Percentiles rank a stretch among this genome's conserved stretches.
Conservation (phyloP, 1,140 invertebrate genomes). For the Hestina assimilis region DNA sequence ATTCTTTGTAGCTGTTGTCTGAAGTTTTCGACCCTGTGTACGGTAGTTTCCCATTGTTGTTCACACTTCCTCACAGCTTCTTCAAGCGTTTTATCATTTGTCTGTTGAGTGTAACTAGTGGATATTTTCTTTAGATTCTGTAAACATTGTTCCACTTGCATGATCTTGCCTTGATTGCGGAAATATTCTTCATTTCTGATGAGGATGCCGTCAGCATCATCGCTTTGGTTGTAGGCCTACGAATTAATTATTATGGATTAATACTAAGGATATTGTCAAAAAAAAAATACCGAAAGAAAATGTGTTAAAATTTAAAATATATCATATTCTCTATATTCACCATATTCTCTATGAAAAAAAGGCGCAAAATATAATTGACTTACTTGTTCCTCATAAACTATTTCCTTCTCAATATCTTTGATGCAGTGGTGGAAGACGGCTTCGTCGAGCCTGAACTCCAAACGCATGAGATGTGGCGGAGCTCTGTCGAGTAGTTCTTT, state of each 20-base stretch:
- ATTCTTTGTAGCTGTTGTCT: constrained; percentile 89
- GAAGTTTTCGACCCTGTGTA: constrained; percentile 85
- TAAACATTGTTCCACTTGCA: constrained; percentile 86
- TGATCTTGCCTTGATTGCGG: constrained; percentile 82
- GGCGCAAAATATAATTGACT: too few relatives aligned
- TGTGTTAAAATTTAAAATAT: too few relatives aligned
- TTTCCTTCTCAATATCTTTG: constrained; percentile 93
- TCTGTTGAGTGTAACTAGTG: constrained; percentile 81
- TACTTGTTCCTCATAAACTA: constrained; percentile 89
- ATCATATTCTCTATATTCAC: too few relatives aligned
- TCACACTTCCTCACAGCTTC: constrained; percentile 83
- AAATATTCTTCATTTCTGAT: constrained; percentile 89
- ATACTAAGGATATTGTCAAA: too few relatives aligned
- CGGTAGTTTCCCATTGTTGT: constrained; percentile 86
- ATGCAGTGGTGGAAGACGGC: constrained; percentile 90
- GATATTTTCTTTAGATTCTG: constrained; percentile 86
- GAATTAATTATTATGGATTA: too few relatives aligned
- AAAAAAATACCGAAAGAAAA: too few relatives aligned
- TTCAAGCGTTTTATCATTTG: constrained; percentile 82
- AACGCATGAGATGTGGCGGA: constrained; percentile 89
- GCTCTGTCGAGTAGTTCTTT: constrained; percentile 87
- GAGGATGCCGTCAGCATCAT: constrained; percentile 88
- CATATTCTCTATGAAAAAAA: too few relatives aligned
- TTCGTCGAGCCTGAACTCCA: constrained; percentile 94
- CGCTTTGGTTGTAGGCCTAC: constrained; percentile 88